Evolutionary conservation across 2,113 vertebrate species (phyloP).

Genomic region (Semicossyphus pulcher): DNA sequence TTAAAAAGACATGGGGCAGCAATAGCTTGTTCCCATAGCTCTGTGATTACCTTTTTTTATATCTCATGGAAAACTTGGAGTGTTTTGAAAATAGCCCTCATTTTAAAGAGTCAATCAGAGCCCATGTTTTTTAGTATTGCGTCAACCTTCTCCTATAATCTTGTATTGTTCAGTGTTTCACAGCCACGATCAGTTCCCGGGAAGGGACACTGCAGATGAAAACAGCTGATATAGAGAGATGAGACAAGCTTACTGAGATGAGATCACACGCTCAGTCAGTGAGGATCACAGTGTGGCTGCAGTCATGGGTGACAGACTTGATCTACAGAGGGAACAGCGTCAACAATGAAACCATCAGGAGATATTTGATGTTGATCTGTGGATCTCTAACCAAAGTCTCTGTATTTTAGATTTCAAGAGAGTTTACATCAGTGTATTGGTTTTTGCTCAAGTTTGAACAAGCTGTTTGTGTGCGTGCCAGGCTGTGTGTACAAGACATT

Average conservation of each 20-base stretch:
- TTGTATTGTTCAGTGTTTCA: conserved; percentile 4
- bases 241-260: conserved; percentile 17
- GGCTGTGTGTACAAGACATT: too few species aligned
- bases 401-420: neutral
- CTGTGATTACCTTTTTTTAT: neutral
- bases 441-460: neutral
- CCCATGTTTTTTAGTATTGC: neutral
- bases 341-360: neutral
- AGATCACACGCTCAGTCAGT: conserved; percentile 18
- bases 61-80: neutral
- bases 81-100: neutral
- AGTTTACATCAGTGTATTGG: neutral
- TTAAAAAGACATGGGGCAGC: conserved; percentile 26
- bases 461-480: neutral
- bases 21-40: neutral
- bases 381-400: neutral
- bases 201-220: conserved; percentile 33
- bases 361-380: neutral
- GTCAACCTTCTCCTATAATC: neutral
- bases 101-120: neutral
- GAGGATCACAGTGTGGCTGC: neutral
- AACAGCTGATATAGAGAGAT: conserved; percentile 38
- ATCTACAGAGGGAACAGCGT: neutral
- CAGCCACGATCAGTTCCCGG: conserved; percentile 30
- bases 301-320: neutral